Percentiles rank a stretch among this genome's conserved stretches.
phyloP scores from a whole-genome alignment of 1,140 invertebrate genomes.

The Alviniconcha marisindica region DNA sequence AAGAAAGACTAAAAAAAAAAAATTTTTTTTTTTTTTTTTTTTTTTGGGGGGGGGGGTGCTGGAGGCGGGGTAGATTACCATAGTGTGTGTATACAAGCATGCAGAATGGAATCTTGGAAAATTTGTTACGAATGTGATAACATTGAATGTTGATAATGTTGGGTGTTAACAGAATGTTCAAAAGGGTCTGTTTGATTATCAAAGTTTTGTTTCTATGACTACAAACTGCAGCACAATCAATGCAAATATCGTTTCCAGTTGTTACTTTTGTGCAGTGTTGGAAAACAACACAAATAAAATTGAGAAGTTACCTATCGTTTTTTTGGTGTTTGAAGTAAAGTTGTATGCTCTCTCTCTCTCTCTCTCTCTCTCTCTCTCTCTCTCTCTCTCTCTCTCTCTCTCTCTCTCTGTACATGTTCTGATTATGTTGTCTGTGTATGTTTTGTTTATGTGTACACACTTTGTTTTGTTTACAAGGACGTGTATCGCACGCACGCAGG shows the following conservation, averaged over 20 bases:
- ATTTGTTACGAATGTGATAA: not conserved
- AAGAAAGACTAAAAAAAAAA: too few relatives aligned
- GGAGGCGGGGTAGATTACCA: too few relatives aligned
- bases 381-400: not conserved
- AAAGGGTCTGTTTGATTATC: conserved; percentile 8
- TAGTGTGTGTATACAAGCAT: not conserved
- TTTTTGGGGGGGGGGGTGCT: too few relatives aligned
- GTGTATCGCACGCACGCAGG: not conserved
- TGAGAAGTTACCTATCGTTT: too few relatives aligned
- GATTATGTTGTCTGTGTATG: too few relatives aligned
- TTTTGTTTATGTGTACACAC: too few relatives aligned
- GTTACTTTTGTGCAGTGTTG: conserved; percentile 19
- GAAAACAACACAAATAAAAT: conserved; percentile 22
- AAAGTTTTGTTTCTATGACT: conserved; percentile 4
- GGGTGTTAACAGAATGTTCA: not conserved
- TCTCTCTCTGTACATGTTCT: not conserved
- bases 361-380: not conserved
- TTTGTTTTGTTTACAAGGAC: too few relatives aligned
- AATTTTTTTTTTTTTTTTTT: too few relatives aligned
- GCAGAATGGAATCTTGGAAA: too few relatives aligned
- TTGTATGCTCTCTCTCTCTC: not conserved
- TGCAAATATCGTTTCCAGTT: conserved; percentile 30
- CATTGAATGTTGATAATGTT: not conserved
- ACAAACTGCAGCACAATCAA: conserved; percentile 32
- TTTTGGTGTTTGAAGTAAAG: too few relatives aligned